These are phyloP conservation scores for Caenorhabditis imperialis DNA, from an alignment of 2,888 invertebrate genomes.

Conservation along the genomic window DNA sequence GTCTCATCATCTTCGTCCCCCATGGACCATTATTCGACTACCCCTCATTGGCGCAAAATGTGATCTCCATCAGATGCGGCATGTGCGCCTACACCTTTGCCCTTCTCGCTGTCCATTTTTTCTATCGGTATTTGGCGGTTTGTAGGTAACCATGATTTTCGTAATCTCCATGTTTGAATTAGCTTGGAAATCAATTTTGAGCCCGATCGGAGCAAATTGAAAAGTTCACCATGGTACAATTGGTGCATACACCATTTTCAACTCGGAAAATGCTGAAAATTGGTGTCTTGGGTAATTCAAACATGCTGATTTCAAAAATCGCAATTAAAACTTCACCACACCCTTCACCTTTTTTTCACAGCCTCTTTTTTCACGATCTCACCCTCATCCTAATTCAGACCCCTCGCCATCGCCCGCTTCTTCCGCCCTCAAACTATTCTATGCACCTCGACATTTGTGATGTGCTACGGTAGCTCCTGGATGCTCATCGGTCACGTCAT, in stretches of 20 bases:
- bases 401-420: conserved; percentile 1
- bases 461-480: conserved; percentile 5
- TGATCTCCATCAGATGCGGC: conserved; percentile 15
- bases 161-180: no score
- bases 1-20: conserved; percentile 19
- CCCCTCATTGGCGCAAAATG: neutral
- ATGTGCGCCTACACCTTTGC: conserved; percentile 28
- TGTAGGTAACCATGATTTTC: conserved; percentile 4
- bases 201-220: no score
- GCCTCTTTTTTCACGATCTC: no score
- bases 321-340: no score
- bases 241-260: no score
- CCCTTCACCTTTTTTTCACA: neutral
- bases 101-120: conserved; percentile 19
- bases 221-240: no score
- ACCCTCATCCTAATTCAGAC: no score
- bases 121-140: conserved; percentile 18
- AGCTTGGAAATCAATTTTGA: no score
- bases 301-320: no score
- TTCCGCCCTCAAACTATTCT: conserved; percentile 1
- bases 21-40: conserved; percentile 13
- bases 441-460: neutral
- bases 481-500: neutral
- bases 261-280: no score
- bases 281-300: no score